Evolutionary conservation across 2,888 invertebrate species (phyloP).

Genomic region (Muschampia plurimacula): DNA sequence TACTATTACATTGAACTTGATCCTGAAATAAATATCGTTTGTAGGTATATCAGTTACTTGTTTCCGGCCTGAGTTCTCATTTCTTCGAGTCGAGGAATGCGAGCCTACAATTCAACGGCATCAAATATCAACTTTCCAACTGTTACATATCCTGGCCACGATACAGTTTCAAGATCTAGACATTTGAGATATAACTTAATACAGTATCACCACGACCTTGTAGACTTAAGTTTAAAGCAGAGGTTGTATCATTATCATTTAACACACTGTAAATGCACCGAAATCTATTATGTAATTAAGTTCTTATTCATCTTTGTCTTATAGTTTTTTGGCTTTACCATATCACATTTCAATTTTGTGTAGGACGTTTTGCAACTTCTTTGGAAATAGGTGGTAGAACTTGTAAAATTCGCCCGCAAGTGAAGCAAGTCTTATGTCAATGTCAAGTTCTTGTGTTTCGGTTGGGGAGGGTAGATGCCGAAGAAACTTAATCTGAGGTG

Average conservation of each 20-base stretch:
- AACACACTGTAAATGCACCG: background rate
- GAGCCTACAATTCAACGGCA: conserved; percentile 28
- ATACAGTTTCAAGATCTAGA: conserved; percentile 1
- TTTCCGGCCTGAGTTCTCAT: conserved; percentile 35
- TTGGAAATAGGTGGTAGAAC: no score
- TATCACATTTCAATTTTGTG: background rate
- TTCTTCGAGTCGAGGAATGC: conserved; percentile 33
- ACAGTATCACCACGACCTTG: background rate
- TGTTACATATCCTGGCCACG: conserved; percentile 14
- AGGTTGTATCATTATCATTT: background rate
- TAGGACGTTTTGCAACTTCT: background rate
- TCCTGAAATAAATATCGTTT: conserved; percentile 34
- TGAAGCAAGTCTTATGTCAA: no score
- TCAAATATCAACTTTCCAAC: conserved; percentile 38
- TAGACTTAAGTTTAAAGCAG: background rate
- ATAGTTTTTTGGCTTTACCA: background rate
- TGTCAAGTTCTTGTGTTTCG: no score
- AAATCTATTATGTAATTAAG: no score
- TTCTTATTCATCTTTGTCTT: no score
- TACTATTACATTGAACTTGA: conserved; percentile 28
- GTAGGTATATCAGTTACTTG: conserved; percentile 31
- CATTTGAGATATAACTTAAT: background rate
- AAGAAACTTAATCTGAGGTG: no score
- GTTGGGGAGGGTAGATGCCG: no score
- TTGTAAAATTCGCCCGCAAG: no score